Evolutionary conservation across 2,888 invertebrate genomes (phyloP).

Genomic region (Augochlorella aurata): DNA sequence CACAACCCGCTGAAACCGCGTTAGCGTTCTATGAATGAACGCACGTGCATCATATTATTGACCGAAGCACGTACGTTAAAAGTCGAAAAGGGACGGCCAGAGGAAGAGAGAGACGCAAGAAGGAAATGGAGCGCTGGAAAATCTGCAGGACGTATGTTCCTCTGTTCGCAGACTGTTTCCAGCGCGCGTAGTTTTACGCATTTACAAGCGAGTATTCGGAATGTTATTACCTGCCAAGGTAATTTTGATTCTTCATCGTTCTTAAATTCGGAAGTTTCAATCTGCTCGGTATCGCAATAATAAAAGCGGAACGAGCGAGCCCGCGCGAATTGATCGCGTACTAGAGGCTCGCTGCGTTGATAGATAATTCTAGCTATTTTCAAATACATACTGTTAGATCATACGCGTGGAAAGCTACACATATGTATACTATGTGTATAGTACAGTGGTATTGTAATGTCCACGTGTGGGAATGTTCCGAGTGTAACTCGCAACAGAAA

Average conservation of each 20-base stretch:
- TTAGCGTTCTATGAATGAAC: slow-evolving; percentile 56
- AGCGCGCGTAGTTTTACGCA: no score
- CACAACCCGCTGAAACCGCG: slow-evolving; percentile 20
- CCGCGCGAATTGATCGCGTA: slow-evolving; percentile 13
- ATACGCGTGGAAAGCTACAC: slow-evolving; percentile 23
- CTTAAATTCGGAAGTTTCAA: not conserved
- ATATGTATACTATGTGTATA: no score
- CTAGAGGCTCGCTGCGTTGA: slow-evolving; percentile 10
- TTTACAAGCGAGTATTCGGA: no score
- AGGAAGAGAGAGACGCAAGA: slow-evolving; percentile 25
- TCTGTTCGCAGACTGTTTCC: not conserved
- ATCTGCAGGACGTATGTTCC: not conserved
- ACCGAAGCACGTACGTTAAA: slow-evolving; percentile 39
- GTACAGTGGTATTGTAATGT: slow-evolving; percentile 14
- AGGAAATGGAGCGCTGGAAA: slow-evolving; percentile 35
- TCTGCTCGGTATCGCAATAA: slow-evolving; percentile 7
- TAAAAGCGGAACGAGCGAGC: slow-evolving; percentile 13
- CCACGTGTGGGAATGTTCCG: slow-evolving; percentile 1
- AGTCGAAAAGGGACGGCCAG: slow-evolving; percentile 27
- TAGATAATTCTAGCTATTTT: slow-evolving; percentile 33
- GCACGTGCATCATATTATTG: slow-evolving; percentile 52
- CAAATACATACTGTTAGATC: slow-evolving; percentile 28
- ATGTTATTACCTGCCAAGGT: no score
- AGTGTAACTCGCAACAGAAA: not conserved
- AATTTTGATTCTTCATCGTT: no score